phyloP scores from a whole-genome alignment of 1,140 invertebrate genomes.

The Phocides pigmalion region DNA sequence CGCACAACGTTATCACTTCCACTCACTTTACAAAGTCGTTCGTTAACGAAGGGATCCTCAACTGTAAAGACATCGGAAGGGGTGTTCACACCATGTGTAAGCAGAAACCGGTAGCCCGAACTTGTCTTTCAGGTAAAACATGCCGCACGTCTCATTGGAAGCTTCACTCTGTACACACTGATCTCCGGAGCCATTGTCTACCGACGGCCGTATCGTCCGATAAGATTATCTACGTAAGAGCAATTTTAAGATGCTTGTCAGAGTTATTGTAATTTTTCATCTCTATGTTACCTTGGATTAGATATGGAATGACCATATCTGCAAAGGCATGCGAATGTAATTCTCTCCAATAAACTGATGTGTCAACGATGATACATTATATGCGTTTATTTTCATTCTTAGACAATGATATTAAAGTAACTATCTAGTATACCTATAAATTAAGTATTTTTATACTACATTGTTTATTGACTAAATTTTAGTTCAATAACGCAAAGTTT shows the following conservation, averaged over 20 bases:
- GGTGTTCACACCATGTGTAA: conserved; percentile 48
- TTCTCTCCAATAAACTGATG: neutral
- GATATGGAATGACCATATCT: conserved; percentile 10
- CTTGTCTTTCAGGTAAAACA: conserved; percentile 44
- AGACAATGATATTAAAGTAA: too few relatives aligned
- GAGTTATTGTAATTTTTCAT: conserved; percentile 7
- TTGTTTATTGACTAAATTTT: too few relatives aligned
- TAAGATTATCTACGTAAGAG: conserved; percentile 11
- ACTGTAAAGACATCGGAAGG: neutral
- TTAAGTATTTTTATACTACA: too few relatives aligned
- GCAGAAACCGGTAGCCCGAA: conserved; percentile 57
- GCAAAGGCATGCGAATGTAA: neutral
- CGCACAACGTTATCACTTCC: neutral
- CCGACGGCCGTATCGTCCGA: conserved; percentile 2
- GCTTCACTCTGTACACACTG: neutral
- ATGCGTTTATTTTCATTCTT: too few relatives aligned
- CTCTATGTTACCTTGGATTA: conserved; percentile 30
- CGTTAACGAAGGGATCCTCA: neutral
- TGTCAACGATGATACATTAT: too few relatives aligned
- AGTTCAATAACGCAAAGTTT: too few relatives aligned
- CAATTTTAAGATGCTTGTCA: conserved; percentile 18
- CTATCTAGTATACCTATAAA: too few relatives aligned
- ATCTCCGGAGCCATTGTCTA: neutral
- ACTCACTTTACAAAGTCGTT: neutral
- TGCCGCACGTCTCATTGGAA: conserved; percentile 10